Evolutionary conservation across 2,113 vertebrate genomes (phyloP), one percentile per base, ranked within the genome.

Genomic region (Myanophis thanlyinensis): DNA sequence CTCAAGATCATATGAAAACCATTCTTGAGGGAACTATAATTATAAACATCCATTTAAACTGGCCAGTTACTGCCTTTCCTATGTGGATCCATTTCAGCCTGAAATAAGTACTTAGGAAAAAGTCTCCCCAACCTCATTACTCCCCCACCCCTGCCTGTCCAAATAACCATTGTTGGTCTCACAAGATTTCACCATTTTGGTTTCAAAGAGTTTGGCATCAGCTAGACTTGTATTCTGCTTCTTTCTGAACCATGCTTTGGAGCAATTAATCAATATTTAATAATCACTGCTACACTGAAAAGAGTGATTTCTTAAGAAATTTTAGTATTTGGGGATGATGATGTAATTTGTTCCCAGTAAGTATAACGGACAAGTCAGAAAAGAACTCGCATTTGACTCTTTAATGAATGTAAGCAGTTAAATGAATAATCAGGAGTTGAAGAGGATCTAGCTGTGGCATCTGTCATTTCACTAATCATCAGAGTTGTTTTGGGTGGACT

Each of bases 301-400:
- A 62, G 89, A 95, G 90, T 96, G 95, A 92, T 92, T 84, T 91
- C 93, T 93, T 94, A 95, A 12, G 94, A 96, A 96, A 95, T 25
- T 94, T 25, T 89, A 95, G 80, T 95, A 91, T 91, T 93, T 94
- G 54, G 54, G 95, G 94, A 97, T 95, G 53, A 30, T 94, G 10
- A 8, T 90, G 88, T 94, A 95, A 95, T 97, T 27, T 59, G 25
- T 11, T 59, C 95, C 95, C 88, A 18, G 59, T 96, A 96, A 96
- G 27, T 96, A 90, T 93, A 96, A 96, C 97, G 92, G 93, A 95
- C 96, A 96, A 96, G 96, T 93, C 96, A 94, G 92, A 93, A 94
- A 97, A 97, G 96, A n/a, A n/a, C n/a, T n/a, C n/a, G n/a, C n/a
- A 96, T 95, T 96, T 97, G 95, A 97, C 96, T 92, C 59, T 59